Percentiles rank a stretch among this genome's conserved stretches.
These are phyloP conservation scores for Limanda limanda DNA, from an alignment of 2,113 vertebrate genomes.

Conservation along the genomic window DNA sequence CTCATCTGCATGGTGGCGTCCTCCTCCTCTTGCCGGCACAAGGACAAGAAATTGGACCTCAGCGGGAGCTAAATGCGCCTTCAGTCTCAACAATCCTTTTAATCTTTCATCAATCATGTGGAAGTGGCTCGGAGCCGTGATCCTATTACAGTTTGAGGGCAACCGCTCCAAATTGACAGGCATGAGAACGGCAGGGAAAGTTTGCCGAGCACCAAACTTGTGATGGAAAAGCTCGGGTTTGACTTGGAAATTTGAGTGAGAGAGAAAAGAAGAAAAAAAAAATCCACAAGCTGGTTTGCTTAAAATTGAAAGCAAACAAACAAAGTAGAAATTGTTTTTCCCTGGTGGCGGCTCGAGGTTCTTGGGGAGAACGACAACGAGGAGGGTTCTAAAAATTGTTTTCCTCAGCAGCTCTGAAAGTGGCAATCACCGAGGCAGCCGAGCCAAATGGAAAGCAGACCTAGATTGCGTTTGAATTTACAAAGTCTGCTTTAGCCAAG, in stretches of 20 bases:
- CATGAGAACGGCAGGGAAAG: constrained; percentile 69
- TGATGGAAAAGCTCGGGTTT: constrained; percentile 49
- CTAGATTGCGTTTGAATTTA: constrained; percentile 19
- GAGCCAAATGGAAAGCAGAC: constrained; percentile 47
- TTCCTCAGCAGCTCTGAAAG: constrained; percentile 30
- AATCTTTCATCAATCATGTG: constrained; percentile 87
- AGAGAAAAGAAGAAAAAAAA: constrained; percentile 6
- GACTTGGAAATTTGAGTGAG: constrained; percentile 61
- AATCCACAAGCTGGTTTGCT: constrained; percentile 48
- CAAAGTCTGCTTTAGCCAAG: constrained; percentile 24
- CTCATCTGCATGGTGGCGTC: constrained; percentile 79
- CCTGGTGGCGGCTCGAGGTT: constrained; percentile 34
- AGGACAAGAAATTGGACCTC: constrained; percentile 78
- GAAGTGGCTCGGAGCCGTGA: constrained; percentile 72
- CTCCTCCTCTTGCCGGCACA: constrained; percentile 54
- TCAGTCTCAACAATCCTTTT: constrained; percentile 84
- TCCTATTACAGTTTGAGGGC: constrained; percentile 79
- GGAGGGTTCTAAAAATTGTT: constrained; percentile 36
- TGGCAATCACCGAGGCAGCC: constrained; percentile 24
- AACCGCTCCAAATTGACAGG: constrained; percentile 72
- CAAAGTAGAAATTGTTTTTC: constrained; percentile 54
- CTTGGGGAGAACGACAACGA: constrained; percentile 31
- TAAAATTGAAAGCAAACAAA: constrained; percentile 72
- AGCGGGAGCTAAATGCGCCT: constrained; percentile 81
- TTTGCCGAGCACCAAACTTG: constrained; percentile 66